Evolutionary conservation across 2,797 vertebrate genomes (phyloP), one percentile per base, ranked within the genome.

Genomic region (Arctocebus calabarensis): DNA sequence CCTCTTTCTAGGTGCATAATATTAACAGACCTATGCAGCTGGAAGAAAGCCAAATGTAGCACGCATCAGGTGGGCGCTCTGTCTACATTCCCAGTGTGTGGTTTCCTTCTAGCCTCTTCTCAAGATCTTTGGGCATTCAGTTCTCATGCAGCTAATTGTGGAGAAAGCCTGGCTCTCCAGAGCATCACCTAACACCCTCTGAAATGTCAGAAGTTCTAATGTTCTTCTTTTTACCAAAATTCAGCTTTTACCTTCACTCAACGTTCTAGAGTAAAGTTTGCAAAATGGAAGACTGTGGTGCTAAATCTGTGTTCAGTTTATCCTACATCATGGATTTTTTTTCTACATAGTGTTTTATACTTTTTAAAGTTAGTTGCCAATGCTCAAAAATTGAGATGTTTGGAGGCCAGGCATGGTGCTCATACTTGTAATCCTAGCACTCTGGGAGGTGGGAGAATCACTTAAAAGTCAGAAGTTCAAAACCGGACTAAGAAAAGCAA

Each of bases 301-400:
- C 5, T 62, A 91, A 61, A 52, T 52, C 40, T 66, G 10, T 64
- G 11, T 89, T 82, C 88, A 37, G 0, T 52, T 87, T 85, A 68
- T n/a, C 9, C 29, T 52, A 20, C 29, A 62, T 23, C 45, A 40
- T 37, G 12, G 6, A 29, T 4, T 27, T 52, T 84, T 84, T 57
- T 23, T n/a, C 66, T 57, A 55, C 43, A 45, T 14, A 77, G 25
- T 88, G 14, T 23, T 77, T 71, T 66, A 52, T 22, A 59, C 59
- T 45, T 82, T 92, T 75, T 32, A 40, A 84, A 94, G 59, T 77
- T 74, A 78, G 34, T 64, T 86, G 11, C 37, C 61, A 88, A 55
- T 16, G 71, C 84, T 84, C 14, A 96, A 90, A 84, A 81, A 19
- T 61, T 79, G 62, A 85, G 48, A 75, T 52, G 48, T 52, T 52